These are phyloP conservation scores for Pegoplata infirma DNA, from an alignment of 2,888 invertebrate species.

Conservation along the genomic window DNA sequence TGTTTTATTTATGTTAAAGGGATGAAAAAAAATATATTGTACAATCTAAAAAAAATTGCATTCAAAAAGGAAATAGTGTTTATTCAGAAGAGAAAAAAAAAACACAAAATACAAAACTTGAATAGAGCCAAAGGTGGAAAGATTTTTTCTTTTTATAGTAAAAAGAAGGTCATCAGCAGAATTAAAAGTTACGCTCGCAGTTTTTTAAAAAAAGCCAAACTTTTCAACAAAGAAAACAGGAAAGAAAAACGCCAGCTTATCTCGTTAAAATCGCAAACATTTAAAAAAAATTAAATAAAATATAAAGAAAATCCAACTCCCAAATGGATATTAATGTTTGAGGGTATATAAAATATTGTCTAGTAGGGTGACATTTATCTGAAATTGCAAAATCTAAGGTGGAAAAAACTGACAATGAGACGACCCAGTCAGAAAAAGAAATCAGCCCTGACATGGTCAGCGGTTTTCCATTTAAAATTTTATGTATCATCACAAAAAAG, in stretches of 20 bases:
- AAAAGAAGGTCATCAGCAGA: slow-evolving; percentile 46
- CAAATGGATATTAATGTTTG: slow-evolving; percentile 1
- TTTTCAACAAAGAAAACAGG: background rate
- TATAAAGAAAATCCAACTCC: background rate
- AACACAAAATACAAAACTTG: slow-evolving; percentile 13
- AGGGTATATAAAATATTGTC: background rate
- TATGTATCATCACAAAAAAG: too few species aligned
- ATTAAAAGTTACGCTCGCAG: slow-evolving; percentile 32
- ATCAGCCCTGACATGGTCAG: too few species aligned
- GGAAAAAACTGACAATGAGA: too few species aligned
- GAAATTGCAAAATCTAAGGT: too few species aligned
- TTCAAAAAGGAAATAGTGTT: slow-evolving; percentile 27
- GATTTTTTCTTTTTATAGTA: slow-evolving; percentile 28
- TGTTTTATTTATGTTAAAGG: slow-evolving; percentile 16
- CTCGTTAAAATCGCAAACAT: slow-evolving; percentile 41
- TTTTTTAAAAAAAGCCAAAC: slow-evolving; percentile 13
- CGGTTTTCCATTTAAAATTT: too few species aligned
- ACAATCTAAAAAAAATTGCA: slow-evolving; percentile 19
- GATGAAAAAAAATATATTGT: slow-evolving; percentile 3
- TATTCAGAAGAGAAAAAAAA: slow-evolving; percentile 31
- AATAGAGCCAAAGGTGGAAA: slow-evolving; percentile 25
- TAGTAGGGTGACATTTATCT: background rate
- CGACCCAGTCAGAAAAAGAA: too few species aligned
- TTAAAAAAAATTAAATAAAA: too few species aligned
- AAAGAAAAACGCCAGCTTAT: slow-evolving; percentile 22